Conservation (phyloP, 2,888 invertebrate species). For the Habroteleia sp. region DNA sequence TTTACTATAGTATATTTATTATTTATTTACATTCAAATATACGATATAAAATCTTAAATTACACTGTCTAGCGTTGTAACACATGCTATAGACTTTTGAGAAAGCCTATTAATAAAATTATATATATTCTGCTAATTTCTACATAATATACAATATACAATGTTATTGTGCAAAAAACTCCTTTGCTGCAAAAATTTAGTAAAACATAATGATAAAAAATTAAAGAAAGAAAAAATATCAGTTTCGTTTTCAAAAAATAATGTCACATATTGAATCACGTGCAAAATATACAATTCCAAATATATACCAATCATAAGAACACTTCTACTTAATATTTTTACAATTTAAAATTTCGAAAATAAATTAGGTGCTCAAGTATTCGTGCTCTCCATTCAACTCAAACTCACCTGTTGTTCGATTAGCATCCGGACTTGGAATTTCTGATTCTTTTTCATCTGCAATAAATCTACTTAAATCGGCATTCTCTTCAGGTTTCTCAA, state of each 20-base stretch:
- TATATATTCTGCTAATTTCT: too few species aligned
- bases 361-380: conserved; percentile 63
- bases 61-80: too few species aligned
- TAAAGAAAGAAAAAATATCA: conserved; percentile 2
- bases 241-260: conserved; percentile 20
- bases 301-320: conserved; percentile 60
- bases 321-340: conserved; percentile 40
- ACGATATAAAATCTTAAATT: too few species aligned
- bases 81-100: too few species aligned
- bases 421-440: conserved; percentile 73
- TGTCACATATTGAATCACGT: conserved; percentile 67
- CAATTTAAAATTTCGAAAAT: conserved; percentile 43
- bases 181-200: conserved; percentile 53
- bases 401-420: conserved; percentile 79
- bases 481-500: conserved; percentile 75
- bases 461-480: conserved; percentile 70
- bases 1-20: conserved; percentile 1
- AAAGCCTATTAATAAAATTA: too few species aligned
- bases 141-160: conserved; percentile 12
- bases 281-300: conserved; percentile 63
- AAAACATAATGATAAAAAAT: conserved; percentile 20
- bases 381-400: conserved; percentile 60
- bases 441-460: conserved; percentile 74
- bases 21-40: too few species aligned
- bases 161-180: conserved; percentile 45